Evolutionary conservation across 2,113 vertebrate genomes (phyloP).

Genomic region (Ranitomeya imitator): DNA sequence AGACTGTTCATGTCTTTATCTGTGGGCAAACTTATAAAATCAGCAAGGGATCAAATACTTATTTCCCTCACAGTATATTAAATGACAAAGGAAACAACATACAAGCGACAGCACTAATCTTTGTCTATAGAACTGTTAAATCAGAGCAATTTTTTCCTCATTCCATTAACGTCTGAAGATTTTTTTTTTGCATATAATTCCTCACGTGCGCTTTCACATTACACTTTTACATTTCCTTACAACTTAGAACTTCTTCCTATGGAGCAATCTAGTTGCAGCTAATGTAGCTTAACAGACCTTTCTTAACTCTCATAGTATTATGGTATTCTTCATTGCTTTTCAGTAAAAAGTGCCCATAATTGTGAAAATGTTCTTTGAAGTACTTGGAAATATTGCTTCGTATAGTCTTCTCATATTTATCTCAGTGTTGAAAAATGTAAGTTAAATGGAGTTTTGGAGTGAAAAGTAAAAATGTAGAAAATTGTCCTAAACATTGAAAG

Average conservation of each 20-base stretch:
- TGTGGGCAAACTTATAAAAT: too few relatives aligned
- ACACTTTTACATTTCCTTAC: constrained; percentile 26
- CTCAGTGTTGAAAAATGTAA: neutral
- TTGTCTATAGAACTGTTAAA: constrained; percentile 38
- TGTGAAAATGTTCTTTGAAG: neutral
- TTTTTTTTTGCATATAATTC: constrained; percentile 36
- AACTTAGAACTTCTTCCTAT: constrained; percentile 10
- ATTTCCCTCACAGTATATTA: constrained; percentile 6
- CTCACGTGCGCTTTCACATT: constrained; percentile 13
- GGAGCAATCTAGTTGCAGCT: neutral
- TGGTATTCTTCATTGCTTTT: neutral
- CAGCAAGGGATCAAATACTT: too few relatives aligned
- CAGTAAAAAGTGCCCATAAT: constrained; percentile 18
- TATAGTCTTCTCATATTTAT: neutral
- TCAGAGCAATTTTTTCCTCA: constrained; percentile 38
- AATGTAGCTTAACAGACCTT: neutral
- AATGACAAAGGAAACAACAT: constrained; percentile 4
- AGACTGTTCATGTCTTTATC: too few relatives aligned
- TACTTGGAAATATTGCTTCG: neutral
- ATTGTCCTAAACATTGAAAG: neutral
- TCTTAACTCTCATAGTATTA: neutral
- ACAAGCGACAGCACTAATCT: constrained; percentile 40
- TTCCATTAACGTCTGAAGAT: constrained; percentile 6
- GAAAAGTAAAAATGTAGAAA: neutral
- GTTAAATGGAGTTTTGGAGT: neutral